Evolutionary conservation across 2,113 vertebrate species (phyloP), one percentile per base, ranked within the genome.

Genomic region (Sinocyclocheilus rhinocerous): DNA sequence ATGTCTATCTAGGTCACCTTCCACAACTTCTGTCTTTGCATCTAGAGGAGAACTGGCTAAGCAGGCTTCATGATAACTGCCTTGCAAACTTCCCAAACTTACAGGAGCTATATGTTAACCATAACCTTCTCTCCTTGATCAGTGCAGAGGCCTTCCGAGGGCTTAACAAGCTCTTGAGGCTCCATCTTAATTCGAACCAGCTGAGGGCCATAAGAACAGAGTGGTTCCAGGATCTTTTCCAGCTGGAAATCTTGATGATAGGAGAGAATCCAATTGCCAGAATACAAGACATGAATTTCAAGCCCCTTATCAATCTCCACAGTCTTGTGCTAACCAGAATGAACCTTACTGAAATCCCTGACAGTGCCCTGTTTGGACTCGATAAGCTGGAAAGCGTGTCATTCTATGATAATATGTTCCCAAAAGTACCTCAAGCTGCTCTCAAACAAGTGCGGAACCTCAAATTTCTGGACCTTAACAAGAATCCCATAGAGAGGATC

Each of bases 381-480:
- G 95, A 97, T 80, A 97, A 96, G 82, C 93, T 99, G 85, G 98
- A 99, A 92, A 99, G 98, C 92, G 96, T 99, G 87, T 99, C 98
- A 7, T 97, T 99, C 92, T 99, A 99, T 36, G 97, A 99, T 93
- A 99, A 99, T 84, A 96, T 94, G 89, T 97, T 99, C 90, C 86
- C 93, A 0, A 96, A 94, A 93, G 97, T 99, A 79, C 98, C 98
- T n/a, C 97, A 96, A 50, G 92, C 92, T 1, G 96, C 97, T 90
- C 95, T 99, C 86, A 96, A 94, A 90, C 97, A 96, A 90, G 95
- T 94, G n/a, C 94, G 92, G 80, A 98, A 96, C 89, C 98, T 99
- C 9, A 99, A 98, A 89, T 99, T 99, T 94, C 92, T 99, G 94
- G 98, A 99, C 93, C 94, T 99, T 88, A 99, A 99, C 92, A 99